Evolutionary conservation across 2,888 invertebrate species (phyloP), one percentile per base, ranked within the genome.

Genomic region (Parascotia fuliginaria): DNA sequence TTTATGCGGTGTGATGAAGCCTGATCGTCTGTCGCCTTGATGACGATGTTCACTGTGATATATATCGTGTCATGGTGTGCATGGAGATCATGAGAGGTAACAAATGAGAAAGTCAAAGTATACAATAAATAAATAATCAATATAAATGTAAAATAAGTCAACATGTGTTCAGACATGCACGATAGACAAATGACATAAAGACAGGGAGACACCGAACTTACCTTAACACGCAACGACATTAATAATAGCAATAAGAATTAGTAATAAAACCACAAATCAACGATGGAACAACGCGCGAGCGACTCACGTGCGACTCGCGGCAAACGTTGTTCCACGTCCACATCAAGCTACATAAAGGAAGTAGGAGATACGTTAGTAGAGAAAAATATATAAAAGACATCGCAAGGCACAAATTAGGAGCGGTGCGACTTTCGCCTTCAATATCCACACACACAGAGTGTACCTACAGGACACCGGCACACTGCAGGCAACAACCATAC

Each of bases 381-480:
- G 80, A 79, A 83, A 85, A 78, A 81, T 63, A 55, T 62, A 62
- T 50, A 82, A 83, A 83, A 88, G 81, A 84, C 85, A 89, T 86
- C 87, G 89, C 88, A 88, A 89, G 87, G 83, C 91, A 87, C 74
- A 81, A 77, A 82, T 78, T 78, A 82, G 84, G 87, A 86, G 85
- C 89, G 83, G 91, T 90, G 91, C 91, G 81, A 80, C 83, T 76
- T 85, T 85, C 89, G 87, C 85, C 88, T 88, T 89, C 84, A 83
- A 85, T 83, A 87, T 82, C 82, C 85, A 83, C 77, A 78, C 65
- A 72, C 65, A 75, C 70, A 76, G 62, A 71, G 81, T 81, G 77
- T 73, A 70, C 75, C 73, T 73, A 81, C 70, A 69, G 75, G 77
- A 78, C 85, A 79, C 78, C 80, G 79, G 77, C 78, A 77, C 77